Evolutionary conservation across 2,888 invertebrate genomes (phyloP), one percentile per base, ranked within the genome.

Genomic region (Argyresthia albistria): DNA sequence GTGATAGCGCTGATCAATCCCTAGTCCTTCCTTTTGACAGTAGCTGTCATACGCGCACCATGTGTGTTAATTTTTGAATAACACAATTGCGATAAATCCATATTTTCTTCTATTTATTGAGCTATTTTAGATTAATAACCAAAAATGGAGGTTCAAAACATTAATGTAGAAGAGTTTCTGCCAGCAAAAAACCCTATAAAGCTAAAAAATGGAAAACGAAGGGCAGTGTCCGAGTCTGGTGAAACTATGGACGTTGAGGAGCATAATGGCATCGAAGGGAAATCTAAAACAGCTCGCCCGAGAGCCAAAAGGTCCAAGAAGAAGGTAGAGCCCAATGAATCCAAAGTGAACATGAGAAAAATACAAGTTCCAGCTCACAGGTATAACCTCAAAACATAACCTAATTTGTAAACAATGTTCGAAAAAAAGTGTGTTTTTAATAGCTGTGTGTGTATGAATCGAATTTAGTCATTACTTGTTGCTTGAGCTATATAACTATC

Each of bases 361-460:
- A 86, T 99, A 42, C 82, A 95, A 8, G 97, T 99, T n/a, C 99
- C 99, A 11, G 90, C 95, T 6, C 96, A 99, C 73, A 93, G 90
- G 90, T 90, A 76, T 62, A 65, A 65, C 63, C 66, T 72, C 58
- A 62, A 78, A 74, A 70, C n/a, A 43, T 51, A n/a, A 9, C 54
- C 45, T 14, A 8, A 37, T 15, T 53, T 16, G 4, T 39, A 25
- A 25, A 25, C 25, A 25, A 6, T 4, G 25, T 25, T 25, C 25
- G 25, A 37, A 39, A 39, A 9, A 15, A 35, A n/a, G 11, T 39
- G 6, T 49, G 15, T 39, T 7, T 25, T 4, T 25, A 25, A 6
- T 25, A 25, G n/a, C n/a, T n/a, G n/a, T n/a, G n/a, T n/a, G n/a
- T n/a, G n/a, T n/a, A n/a, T n/a, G n/a, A n/a, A n/a, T n/a, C n/a